Evolutionary conservation across 35 echinoderm and acorn worm species (phyloP), one percentile per base, ranked within the genome.

Genomic region (Acanthaster planci): DNA sequence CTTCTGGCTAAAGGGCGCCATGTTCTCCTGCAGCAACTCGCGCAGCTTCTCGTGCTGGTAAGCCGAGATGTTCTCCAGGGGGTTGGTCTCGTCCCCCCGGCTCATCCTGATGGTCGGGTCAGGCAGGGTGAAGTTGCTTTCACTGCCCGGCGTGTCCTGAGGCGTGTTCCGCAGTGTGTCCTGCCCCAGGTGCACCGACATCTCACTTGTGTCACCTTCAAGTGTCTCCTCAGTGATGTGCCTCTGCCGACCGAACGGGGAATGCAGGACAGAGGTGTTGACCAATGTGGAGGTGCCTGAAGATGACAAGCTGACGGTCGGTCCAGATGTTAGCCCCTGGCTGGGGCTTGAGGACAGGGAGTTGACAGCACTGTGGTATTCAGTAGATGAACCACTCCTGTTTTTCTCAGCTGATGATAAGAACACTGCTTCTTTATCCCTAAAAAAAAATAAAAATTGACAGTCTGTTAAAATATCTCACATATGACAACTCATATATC

Each of bases 41-140:
- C 35, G 34, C 8, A 92, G 44, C 55, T 92, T 92, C 56, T 87
- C 90, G 35, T 39, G 78, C 17, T 84, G 60, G 31, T 92, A 92
- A n/a, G 38, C 44, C 8, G 84, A 79, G 27, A 92, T 34, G 26
- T 92, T 79, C 8, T 86, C 84, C 15, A 77, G 34, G 14, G 87
- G 80, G 42, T 55, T 57, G 18, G 40, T 75, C 21, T 59, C 18
- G n/a, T 77, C 60, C 14, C 79, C 56, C 35, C 51, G 29, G 16
- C 44, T 67, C 60, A 89, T 82, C 16, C 72, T 82, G 40, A 89
- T 77, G 8, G 59, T 89, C 22, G 87, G 18, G 38, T 89, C 87
- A 2, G 87, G 79, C 40, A 89, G 79, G 27, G 53, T 77, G 22
- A 60, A 84, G 15, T 72, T 60, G 31, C 39, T 42, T 29, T 26